Evolutionary conservation across 37 sponge, comb jelly and placozoan species (phyloP), one percentile per base, ranked within the genome.

Genomic region (Crambe crambe): DNA sequence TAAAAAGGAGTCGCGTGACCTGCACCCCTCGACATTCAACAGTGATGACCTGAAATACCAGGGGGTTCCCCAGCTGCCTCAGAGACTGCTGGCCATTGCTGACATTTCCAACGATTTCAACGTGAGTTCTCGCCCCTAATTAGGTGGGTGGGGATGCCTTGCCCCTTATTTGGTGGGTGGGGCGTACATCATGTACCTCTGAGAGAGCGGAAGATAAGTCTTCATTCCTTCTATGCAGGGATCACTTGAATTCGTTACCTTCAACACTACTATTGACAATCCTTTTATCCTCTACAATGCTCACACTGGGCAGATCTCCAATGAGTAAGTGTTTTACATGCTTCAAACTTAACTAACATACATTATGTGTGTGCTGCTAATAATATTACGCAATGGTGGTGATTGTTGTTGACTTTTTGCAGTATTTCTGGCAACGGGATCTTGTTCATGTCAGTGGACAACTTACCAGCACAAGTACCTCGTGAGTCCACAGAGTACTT

Each of bases 391-490:
- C n/a, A n/a, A n/a, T n/a, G n/a, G n/a, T n/a, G n/a, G n/a, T n/a
- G n/a, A n/a, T n/a, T n/a, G n/a, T n/a, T n/a, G n/a, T n/a, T n/a
- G n/a, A n/a, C n/a, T n/a, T 23, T 2, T 23, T 78, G 18, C 85
- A 95, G 95, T 34, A 74, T 92, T 15, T 77, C 88, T 0, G 81
- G 90, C 0, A 83, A 76, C 71, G 98, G 98, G 43, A 72, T 94
- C 30, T 23, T 94, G 6, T 30, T 94, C 31, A 85, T 76, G 80
- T 74, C 86, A 41, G 92, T 97, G 0, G 98, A 97, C 70, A 92
- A 97, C 61, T 73, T 97, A 31, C 98, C 98, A 29, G 91, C 95
- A 26, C 98, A 97, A 80, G 72, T 97, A 2, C 95, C 98, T 1
- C 70, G 93, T 29, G 98, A 94, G 73, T 88, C 98, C 44, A 97